A percentile compares a stretch with the other conserved stretches of the same genome.
phyloP scores from a whole-genome alignment of 2,797 vertebrate genomes.

The Trichosurus vulpecula region DNA sequence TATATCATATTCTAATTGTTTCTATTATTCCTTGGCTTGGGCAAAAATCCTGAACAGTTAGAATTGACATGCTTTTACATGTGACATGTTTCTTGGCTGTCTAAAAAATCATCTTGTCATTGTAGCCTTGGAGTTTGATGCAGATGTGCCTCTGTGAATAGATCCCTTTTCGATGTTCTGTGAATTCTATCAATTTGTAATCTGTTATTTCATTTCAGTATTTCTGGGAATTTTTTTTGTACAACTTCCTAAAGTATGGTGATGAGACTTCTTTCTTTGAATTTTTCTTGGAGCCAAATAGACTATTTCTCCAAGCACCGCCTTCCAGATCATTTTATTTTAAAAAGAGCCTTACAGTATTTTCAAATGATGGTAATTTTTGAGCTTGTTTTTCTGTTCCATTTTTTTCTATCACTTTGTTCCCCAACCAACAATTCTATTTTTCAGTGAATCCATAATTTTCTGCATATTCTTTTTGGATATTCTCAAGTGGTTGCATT shows the following conservation, averaged over 20 bases:
- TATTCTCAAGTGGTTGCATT: not conserved
- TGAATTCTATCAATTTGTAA: not conserved
- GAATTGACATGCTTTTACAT: not conserved
- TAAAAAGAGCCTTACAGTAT: not conserved
- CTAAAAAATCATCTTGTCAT: not conserved
- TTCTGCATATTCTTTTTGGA: not conserved
- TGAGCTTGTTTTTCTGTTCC: not conserved
- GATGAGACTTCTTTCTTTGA: not conserved
- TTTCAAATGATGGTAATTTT: not conserved
- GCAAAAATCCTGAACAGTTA: not conserved
- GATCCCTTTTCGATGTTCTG: not conserved
- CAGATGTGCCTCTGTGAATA: not conserved
- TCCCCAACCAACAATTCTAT: not conserved
- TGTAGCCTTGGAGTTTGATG: not conserved
- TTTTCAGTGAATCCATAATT: not conserved
- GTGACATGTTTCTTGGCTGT: not conserved
- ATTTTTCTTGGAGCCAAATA: not conserved
- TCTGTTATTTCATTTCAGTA: not conserved
- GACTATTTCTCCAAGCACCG: not conserved
- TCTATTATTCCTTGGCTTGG: not conserved
- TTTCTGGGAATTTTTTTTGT: not conserved
- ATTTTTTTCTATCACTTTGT: not conserved
- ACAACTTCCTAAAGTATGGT: not conserved
- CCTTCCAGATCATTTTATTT: not conserved
- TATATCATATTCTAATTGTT: not conserved